Base-by-base conservation (phyloP, 2,797 vertebrate species). In the Odontamblyopus lacepedii region DNA sequence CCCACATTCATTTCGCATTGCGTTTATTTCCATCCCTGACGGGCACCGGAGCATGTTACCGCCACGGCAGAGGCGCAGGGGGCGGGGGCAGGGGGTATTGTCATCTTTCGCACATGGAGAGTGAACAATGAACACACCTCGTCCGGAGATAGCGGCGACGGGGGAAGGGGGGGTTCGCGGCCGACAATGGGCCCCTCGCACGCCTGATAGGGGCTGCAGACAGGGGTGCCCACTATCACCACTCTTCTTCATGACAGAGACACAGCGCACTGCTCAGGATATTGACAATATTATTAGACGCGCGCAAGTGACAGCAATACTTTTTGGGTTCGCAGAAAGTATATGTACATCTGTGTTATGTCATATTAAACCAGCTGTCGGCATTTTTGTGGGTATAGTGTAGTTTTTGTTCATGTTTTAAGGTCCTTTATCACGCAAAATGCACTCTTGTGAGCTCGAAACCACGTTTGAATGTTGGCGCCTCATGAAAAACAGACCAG, bases 111-210 rank as follows among this genome's bases (percentile, higher is more conserved):
- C 77, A 67, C 69, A 44, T 63, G 74, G 56, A 81, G 83, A 80
- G 73, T 65, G 83, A 91, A 92, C 88, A 92, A 90, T 91, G 89
- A 90, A 81, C 84, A 87, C 88, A 90, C 89, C 89, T 91, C 89
- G 79, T 88, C 88, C 87, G 87, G 84, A 82, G 79, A 73, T 48
- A 57, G 59, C 79, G 41, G 87, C 82, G 72, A 77, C 79, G 76
- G 81, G 60, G 4, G 8, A 29, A 32, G 8, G 38, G 38, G 38
- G 41, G 41, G 11, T 11, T 4, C 19, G 78, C 76, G 80, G 76
- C 30, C 78, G 86, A 91, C 91, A 91, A 91, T 89, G 89, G 87
- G 83, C 86, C 86, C 87, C 85, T 85, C 86, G 88, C 87, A 87
- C 71, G 67, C 73, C 82, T 85, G 89, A 91, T 90, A 89, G 91